These are phyloP conservation scores for Colinus virginianus DNA, from an alignment of 2,113 vertebrate species.

Conservation along the genomic window DNA sequence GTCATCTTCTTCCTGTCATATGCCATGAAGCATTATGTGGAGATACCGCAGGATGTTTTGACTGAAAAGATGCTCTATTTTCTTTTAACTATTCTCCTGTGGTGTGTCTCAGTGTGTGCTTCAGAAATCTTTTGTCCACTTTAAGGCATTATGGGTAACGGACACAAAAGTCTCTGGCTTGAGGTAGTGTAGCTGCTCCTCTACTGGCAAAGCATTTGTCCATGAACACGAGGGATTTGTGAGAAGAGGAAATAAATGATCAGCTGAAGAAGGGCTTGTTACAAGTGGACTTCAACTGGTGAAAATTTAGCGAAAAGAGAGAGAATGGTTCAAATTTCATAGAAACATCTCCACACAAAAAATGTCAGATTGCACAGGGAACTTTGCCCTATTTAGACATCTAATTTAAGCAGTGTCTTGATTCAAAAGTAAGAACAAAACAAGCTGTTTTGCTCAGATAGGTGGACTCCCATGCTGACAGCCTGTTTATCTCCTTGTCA, in stretches of 20 bases:
- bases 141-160: constrained; percentile 59
- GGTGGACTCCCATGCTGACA: neutral
- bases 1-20: constrained; percentile 67
- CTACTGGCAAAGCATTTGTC: constrained; percentile 7
- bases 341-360: neutral
- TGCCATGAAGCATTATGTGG: constrained; percentile 60
- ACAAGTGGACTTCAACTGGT: neutral
- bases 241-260: neutral
- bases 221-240: neutral
- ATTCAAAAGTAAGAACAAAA: neutral
- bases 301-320: constrained; percentile 17
- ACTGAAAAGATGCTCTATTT: constrained; percentile 66
- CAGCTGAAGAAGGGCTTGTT: neutral
- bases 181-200: constrained; percentile 9
- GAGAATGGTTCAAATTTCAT: neutral
- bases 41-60: constrained; percentile 53
- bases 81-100: constrained; percentile 56
- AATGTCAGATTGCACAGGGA: neutral
- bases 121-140: constrained; percentile 66
- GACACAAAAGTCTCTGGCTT: constrained; percentile 56
- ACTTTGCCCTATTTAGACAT: neutral
- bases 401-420: neutral
- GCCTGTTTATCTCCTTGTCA: neutral
- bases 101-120: constrained; percentile 53
- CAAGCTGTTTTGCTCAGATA: neutral